Base-by-base conservation (phyloP, 2,113 vertebrate species). In the Percopsis transmontana region DNA sequence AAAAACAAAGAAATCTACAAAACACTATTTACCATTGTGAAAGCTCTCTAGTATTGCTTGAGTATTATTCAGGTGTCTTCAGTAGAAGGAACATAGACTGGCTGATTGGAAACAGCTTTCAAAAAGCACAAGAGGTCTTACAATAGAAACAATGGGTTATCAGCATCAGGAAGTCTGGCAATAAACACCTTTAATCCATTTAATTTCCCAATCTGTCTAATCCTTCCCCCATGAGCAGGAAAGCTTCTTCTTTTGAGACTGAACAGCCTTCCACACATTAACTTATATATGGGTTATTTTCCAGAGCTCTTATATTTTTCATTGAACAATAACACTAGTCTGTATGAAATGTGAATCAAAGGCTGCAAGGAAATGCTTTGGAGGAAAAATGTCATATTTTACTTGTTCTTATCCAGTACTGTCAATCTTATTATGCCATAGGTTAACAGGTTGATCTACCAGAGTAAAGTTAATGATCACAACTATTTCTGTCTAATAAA, bases 131-230 rank as follows among this genome's bases (percentile, higher is more conserved):
- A 14, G 10, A 7, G 59, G 21, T 23, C 18, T 2, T n/a, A 60
- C 20, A 59, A 18, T 3, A 18, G 58, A 58, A 56, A 62, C 48
- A 15, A 39, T 5, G 18, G 20, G 10, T 10, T n/a, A 63, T 67
- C 63, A 55, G 8, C 61, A 27, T 61, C 51, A 41, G 70, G 67
- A 79, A 19, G 58, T 63, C 74, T 39, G 50, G 20, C 54, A 23
- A 70, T 9, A 73, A 70, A 20, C 27, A 20, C 11, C 21, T 52
- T 33, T 42, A 54, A 57, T 44, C 40, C 50, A 57, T 47, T 57
- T 4, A 51, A 45, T 61, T 60, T 40, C 42, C n/a, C 3, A n/a
- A 58, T 52, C 10, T 13, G 9, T 24, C 50, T n/a, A n/a, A 33
- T 33, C 27, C 5, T 33, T 33, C 27, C 24, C 47, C 63, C 52